Evolutionary conservation across 2,113 vertebrate genomes (phyloP), one percentile per base, ranked within the genome.

Genomic region (Stigmatopora nigra): DNA sequence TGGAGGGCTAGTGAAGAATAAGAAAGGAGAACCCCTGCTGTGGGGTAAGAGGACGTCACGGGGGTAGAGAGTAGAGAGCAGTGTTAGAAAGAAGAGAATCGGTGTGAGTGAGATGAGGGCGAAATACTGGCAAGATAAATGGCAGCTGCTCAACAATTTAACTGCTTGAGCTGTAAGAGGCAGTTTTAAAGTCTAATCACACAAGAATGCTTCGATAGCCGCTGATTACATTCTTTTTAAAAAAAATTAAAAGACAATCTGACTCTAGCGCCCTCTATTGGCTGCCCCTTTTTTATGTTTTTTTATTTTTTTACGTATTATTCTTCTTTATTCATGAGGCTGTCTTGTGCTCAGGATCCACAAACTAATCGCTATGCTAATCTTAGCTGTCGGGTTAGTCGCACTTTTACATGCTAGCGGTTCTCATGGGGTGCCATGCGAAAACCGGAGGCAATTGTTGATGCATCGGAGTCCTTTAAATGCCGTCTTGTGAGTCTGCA

Each of bases 181-280:
- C 46, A 64, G 65, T 60, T 69, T 60, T 66, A 81, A 76, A 48
- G 35, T 57, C 52, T 76, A 75, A 82, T 84, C 78, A 78, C 76
- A 73, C 59, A 41, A 76, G 64, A 82, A 75, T 56, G 66, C 76
- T 71, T 66, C 74, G 73, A 52, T 64, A 65, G 51, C 22, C 61
- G 58, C 66, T 81, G 72, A 83, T 88, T 78, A 79, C 69, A 63
- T 77, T 69, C 74, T 56, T 25, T 19, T 82, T 71, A 47, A 61
- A 36, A 49, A 11, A 68, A 31, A 66, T 60, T 65, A 51, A 56
- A 61, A 62, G 8, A 64, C 67, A 60, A 80, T 86, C 84, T 81
- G 91, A 87, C 82, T 86, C 88, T 91, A 87, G 93, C 93, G 92
- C 93, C 93, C 94, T 91, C 94, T 86, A 86, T 93, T 95, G 94